Percentiles rank a stretch among this genome's conserved stretches.
phyloP scores from a whole-genome alignment of 2,113 vertebrate species.

The Castor canadensis region DNA sequence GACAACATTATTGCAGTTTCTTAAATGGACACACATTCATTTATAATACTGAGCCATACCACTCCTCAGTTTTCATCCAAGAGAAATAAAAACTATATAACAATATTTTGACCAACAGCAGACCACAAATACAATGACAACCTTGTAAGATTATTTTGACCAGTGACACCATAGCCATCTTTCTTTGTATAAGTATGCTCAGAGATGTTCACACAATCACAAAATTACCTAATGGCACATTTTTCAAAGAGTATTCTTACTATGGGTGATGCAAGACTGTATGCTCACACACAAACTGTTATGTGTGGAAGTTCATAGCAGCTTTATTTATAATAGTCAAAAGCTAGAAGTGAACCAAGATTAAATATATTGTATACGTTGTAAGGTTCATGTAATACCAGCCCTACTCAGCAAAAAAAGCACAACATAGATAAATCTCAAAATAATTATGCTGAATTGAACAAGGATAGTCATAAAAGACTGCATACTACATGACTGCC shows the following conservation, averaged over 20 bases:
- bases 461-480: neutral
- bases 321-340: neutral
- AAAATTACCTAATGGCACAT: neutral
- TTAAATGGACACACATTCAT: no score
- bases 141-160: neutral
- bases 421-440: neutral
- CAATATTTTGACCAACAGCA: neutral
- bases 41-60: neutral
- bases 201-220: neutral
- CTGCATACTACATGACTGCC: neutral
- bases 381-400: neutral
- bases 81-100: neutral
- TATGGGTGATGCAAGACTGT: neutral
- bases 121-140: neutral
- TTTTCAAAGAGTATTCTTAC: neutral
- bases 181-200: neutral
- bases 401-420: neutral
- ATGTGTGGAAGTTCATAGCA: neutral
- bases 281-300: neutral
- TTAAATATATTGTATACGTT: neutral
- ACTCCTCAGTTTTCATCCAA: neutral
- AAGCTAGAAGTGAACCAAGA: neutral
- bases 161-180: neutral
- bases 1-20: neutral
- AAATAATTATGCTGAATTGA: neutral